A percentile compares a stretch with the other conserved stretches of the same genome.
These are phyloP conservation scores for Megaceryle maxima DNA, from an alignment of 2,113 vertebrate species.

Conservation along the genomic window DNA sequence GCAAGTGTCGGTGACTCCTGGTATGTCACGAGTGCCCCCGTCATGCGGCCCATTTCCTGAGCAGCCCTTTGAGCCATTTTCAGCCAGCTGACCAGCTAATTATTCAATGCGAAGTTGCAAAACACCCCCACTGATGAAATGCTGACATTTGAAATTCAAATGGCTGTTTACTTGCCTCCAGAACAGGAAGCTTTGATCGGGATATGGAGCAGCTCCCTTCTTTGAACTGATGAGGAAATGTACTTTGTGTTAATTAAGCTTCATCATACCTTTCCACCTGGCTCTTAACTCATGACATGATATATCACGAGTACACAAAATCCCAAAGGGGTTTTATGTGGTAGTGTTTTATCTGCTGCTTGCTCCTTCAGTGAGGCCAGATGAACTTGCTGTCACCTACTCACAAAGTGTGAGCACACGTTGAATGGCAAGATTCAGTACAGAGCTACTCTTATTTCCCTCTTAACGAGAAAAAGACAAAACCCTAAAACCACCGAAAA, in stretches of 20 bases:
- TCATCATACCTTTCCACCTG: not conserved
- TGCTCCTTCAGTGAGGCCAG: not conserved
- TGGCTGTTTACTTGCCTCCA: not conserved
- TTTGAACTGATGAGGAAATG: not conserved
- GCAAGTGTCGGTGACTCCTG: rapidly evolving
- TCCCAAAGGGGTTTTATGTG: not conserved
- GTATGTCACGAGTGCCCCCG: rapidly evolving
- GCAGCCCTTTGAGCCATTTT: not conserved
- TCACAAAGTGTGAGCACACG: not conserved
- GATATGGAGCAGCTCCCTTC: not conserved
- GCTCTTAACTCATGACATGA: not conserved
- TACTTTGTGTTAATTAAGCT: not conserved
- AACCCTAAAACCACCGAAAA: not conserved
- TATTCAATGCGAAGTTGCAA: not conserved
- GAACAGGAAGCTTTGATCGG: not conserved
- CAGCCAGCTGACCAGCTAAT: not conserved
- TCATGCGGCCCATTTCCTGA: not conserved
- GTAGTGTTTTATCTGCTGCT: not conserved
- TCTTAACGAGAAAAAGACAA: not conserved
- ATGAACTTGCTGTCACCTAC: not conserved
- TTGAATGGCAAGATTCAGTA: not conserved
- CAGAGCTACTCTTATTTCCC: not conserved
- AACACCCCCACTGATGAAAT: not conserved
- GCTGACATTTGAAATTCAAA: not conserved
- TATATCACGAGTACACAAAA: not conserved